phyloP scores from a whole-genome alignment of 2,888 invertebrate genomes.

The Calameuta idolon region DNA sequence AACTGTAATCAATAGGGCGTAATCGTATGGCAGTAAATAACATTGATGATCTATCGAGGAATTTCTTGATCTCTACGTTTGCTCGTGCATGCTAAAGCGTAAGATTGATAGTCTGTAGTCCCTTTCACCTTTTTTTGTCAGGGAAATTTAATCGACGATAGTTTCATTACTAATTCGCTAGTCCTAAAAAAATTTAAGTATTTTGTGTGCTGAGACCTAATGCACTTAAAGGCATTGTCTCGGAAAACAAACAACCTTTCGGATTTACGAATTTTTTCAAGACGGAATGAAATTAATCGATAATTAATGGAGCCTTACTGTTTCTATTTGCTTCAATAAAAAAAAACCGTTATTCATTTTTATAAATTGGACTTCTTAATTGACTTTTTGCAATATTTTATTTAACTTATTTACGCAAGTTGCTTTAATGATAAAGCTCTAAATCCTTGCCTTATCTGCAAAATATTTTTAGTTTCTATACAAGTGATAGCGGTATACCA shows the following conservation, averaged over 20 bases:
- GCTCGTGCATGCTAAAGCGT: conserved; percentile 15
- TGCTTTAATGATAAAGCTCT: too few species aligned
- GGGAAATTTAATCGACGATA: neutral
- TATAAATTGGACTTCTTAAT: too few species aligned
- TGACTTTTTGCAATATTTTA: too few species aligned
- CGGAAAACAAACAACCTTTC: neutral
- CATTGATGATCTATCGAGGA: conserved; percentile 24
- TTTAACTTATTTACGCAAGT: too few species aligned
- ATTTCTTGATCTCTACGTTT: conserved; percentile 11
- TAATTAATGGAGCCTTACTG: neutral
- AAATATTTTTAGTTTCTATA: neutral
- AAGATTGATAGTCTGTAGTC: conserved; percentile 24
- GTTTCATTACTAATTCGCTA: neutral
- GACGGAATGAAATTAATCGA: neutral
- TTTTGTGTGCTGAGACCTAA: too few species aligned
- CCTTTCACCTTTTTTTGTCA: neutral
- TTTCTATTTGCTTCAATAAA: too few species aligned
- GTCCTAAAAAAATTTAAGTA: neutral
- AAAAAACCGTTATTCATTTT: too few species aligned
- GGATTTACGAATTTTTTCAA: neutral
- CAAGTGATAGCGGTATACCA: neutral
- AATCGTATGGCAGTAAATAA: conserved; percentile 2
- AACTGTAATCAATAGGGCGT: neutral
- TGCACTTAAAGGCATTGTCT: neutral
- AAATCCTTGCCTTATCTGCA: too few species aligned